phyloP scores from a whole-genome alignment of 2,797 vertebrate species.

The Esox lucius region DNA sequence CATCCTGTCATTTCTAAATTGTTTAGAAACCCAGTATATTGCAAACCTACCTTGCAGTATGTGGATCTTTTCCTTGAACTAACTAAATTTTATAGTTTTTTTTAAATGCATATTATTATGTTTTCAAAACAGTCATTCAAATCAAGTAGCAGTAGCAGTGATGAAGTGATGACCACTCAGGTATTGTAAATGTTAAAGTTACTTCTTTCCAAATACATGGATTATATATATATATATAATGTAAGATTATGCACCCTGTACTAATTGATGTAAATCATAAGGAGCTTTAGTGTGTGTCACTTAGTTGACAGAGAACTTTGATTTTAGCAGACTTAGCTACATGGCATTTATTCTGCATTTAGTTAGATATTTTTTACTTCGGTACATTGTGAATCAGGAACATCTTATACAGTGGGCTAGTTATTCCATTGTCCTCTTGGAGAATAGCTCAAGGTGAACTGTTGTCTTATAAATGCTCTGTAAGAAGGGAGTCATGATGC shows the following conservation, averaged over 20 bases:
- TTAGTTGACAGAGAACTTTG: background rate
- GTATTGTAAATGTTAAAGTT: background rate
- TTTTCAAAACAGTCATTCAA: background rate
- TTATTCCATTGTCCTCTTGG: background rate
- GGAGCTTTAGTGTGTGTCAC: background rate
- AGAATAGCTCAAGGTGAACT: slow-evolving; percentile 15
- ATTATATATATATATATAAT: background rate
- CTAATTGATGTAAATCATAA: background rate
- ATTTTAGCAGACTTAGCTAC: background rate
- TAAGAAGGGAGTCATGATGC: background rate
- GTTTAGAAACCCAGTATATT: background rate
- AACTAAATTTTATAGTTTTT: background rate
- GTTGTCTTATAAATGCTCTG: slow-evolving; percentile 1
- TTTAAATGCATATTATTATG: background rate
- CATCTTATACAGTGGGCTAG: background rate
- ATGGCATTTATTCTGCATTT: background rate
- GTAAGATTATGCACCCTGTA: background rate
- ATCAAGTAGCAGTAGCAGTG: background rate
- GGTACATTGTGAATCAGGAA: background rate
- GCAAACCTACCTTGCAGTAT: background rate
- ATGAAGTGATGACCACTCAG: background rate
- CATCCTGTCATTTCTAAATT: background rate
- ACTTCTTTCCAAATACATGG: background rate
- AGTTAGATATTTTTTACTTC: background rate
- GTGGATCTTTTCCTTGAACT: background rate